Conservation (phyloP, 37 sponge, comb jelly and placozoan species). For the Ephydatia muelleri region DNA sequence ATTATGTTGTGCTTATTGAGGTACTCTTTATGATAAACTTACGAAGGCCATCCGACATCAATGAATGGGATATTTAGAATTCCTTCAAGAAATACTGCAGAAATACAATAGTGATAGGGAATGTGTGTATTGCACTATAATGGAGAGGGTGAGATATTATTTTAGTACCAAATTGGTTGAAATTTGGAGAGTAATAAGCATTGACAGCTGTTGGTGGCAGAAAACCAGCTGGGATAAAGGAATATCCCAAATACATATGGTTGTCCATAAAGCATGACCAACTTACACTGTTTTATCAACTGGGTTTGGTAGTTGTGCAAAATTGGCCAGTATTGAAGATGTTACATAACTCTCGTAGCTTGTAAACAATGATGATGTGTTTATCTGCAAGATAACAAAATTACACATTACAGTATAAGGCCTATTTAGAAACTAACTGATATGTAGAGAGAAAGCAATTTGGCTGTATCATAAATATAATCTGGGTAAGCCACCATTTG, state of each 20-base stretch:
- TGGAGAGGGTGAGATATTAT: too few relatives aligned
- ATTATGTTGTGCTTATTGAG: too few relatives aligned
- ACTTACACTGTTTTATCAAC: neutral
- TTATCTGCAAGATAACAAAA: neutral
- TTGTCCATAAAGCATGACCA: neutral
- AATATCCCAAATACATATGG: too few relatives aligned
- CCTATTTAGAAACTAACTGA: neutral
- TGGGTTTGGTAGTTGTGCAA: neutral
- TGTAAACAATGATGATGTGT: neutral
- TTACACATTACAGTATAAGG: neutral
- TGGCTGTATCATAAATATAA: conserved; percentile 39
- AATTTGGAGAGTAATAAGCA: conserved; percentile 70
- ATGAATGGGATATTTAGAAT: conserved; percentile 77
- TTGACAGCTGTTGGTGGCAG: conserved; percentile 70
- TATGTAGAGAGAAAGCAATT: conserved; percentile 29
- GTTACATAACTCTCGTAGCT: neutral
- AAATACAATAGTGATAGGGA: neutral
- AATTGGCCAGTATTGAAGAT: neutral
- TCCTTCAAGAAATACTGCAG: conserved; percentile 70
- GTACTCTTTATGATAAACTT: conserved; percentile 7
- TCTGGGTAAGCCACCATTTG: conserved; percentile 75
- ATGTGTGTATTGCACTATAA: neutral
- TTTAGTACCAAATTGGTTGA: conserved; percentile 60
- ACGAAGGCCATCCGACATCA: conserved; percentile 61
- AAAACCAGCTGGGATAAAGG: conserved; percentile 63